Conservation (phyloP, 2,113 vertebrate genomes). For the Phocoena sinus region DNA sequence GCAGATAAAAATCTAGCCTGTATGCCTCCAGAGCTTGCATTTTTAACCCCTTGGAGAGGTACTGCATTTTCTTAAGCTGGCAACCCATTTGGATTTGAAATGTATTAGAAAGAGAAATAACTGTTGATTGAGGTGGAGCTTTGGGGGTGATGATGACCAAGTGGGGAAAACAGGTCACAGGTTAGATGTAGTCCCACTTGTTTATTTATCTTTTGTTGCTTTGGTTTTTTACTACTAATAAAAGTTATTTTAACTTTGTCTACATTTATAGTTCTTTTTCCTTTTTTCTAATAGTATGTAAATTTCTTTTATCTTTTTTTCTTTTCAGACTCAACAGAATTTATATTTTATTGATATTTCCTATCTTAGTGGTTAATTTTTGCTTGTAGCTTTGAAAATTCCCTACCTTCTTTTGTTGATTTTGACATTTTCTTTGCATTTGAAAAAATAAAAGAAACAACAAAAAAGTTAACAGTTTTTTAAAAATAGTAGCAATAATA, state of each 20-base stretch:
- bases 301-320: neutral
- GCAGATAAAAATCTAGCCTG: neutral
- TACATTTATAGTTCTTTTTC: neutral
- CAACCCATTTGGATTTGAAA: neutral
- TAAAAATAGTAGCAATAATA: constrained; percentile 2
- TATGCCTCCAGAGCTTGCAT: neutral
- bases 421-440: constrained; percentile 11
- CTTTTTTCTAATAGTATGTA: neutral
- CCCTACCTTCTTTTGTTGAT: neutral
- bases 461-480: neutral
- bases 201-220: neutral
- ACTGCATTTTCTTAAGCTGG: neutral
- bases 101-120: neutral
- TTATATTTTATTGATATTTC: neutral
- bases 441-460: neutral
- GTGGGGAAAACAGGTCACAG: neutral
- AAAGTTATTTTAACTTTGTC: neutral
- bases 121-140: neutral
- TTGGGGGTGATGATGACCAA: neutral
- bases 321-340: neutral
- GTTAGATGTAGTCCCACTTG: neutral
- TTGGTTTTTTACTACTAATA: neutral
- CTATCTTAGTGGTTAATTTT: neutral
- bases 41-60: neutral
- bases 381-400: neutral